Base-by-base conservation (phyloP, 2,888 invertebrate genomes). In the Cephalotes varians region DNA sequence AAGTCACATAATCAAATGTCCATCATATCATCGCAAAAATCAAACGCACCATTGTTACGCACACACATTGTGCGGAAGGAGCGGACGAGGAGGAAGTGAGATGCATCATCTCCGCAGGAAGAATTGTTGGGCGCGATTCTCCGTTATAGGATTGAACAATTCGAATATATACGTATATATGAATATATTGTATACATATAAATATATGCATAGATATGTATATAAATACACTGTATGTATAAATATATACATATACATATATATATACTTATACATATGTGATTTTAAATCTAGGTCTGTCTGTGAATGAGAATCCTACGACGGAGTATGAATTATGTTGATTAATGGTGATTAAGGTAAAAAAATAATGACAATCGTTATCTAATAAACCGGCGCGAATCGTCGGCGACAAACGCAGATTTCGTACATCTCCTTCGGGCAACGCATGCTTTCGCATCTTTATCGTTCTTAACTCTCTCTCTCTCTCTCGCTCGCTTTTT, bases 381-480 rank as follows among this genome's bases (percentile, higher is more conserved):
- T 44, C 15, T 15, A 44, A 44, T 60, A 31, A 58, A 28, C 5
- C 28, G 15, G 25, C 31, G 21, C 10, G 18, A 44, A 60, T 31
- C 31, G 74, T 77, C 31, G 67, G 51, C 21, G 76, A n/a, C 40
- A 65, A 74, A 64, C 54, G 40, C 37, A 81, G 21, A 79, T 80
- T 69, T 60, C 64, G 28, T 28, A 58, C n/a, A 71, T 62, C 72
- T n/a, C 37, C 54, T 51, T 44, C 49, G 31, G 25, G 18, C 58
- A 37, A 62, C 37, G 44, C 65, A 49, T 72, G n/a, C 15, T 72
- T 60, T 47, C 25, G 4, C 21, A 40, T 64, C 49, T 40, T 74
- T 0, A 15, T 47, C 51, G 44, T 65, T 81, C 60, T 60, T 60
- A 60, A n/a, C 31, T 54, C 25, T 82, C 64, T 80, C 56, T 58